These are phyloP conservation scores for Cacatua alba DNA, from an alignment of 2,113 vertebrate species.

Conservation along the genomic window DNA sequence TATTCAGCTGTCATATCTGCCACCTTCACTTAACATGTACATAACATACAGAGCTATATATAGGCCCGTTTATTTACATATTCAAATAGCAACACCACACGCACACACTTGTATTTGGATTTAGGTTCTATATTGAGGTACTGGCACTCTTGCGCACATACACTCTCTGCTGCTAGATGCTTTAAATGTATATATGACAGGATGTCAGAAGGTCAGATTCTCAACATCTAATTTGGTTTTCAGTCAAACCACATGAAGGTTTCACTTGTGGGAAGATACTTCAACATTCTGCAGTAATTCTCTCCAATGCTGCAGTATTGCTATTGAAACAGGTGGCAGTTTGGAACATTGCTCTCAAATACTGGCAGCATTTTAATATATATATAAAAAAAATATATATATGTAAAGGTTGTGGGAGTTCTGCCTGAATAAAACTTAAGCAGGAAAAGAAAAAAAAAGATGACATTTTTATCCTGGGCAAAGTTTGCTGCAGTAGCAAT, in stretches of 20 bases:
- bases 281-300: constrained; percentile 32
- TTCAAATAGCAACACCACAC: constrained; percentile 28
- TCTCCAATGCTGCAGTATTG: not conserved
- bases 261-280: constrained; percentile 16
- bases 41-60: constrained; percentile 45
- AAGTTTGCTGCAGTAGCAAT: constrained; percentile 11
- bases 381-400: not conserved
- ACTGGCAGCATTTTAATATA: constrained; percentile 4
- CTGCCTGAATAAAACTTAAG: constrained; percentile 26
- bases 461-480: not conserved
- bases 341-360: constrained; percentile 27
- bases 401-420: constrained; percentile 18
- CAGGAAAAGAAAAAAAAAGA: not conserved
- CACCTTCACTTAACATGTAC: constrained; percentile 50
- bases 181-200: constrained; percentile 26
- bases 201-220: constrained; percentile 33
- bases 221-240: constrained; percentile 40
- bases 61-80: constrained; percentile 56
- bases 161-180: not conserved
- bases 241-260: constrained; percentile 36
- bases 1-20: constrained; percentile 41
- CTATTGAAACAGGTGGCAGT: constrained; percentile 48
- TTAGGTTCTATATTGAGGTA: constrained; percentile 30
- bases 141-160: not conserved
- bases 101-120: not conserved